Evolutionary conservation across 2,797 vertebrate species (phyloP).

Genomic region (Allobates femoralis): DNA sequence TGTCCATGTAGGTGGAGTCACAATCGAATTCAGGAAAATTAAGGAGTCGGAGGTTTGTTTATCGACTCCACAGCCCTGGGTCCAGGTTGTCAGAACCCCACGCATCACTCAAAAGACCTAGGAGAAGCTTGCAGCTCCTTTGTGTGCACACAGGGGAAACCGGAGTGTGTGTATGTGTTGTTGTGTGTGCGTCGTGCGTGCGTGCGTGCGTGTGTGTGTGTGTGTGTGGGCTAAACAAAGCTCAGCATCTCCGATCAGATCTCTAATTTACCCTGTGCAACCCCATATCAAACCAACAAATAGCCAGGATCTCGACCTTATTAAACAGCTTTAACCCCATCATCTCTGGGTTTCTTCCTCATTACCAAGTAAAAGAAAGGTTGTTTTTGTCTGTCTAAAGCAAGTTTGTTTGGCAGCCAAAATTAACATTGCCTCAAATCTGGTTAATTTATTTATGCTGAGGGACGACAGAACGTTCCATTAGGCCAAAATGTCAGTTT

Average conservation of each 20-base stretch:
- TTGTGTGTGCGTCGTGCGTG: too few relatives aligned
- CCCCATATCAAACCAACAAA: not conserved
- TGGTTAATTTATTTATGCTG: slow-evolving; percentile 36
- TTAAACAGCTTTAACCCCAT: slow-evolving; percentile 9
- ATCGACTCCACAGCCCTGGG: too few relatives aligned
- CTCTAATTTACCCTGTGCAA: not conserved
- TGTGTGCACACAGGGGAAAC: too few relatives aligned
- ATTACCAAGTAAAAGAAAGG: slow-evolving; percentile 29
- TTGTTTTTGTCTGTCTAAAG: slow-evolving; percentile 44
- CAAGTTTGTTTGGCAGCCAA: slow-evolving; percentile 35
- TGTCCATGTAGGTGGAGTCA: too few relatives aligned
- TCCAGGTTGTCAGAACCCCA: too few relatives aligned
- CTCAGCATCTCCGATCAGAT: not conserved
- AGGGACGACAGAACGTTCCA: slow-evolving; percentile 21
- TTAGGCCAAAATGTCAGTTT: slow-evolving; percentile 3
- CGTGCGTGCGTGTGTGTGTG: too few relatives aligned
- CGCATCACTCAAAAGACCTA: too few relatives aligned
- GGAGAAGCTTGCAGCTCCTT: too few relatives aligned
- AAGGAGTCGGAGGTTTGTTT: too few relatives aligned
- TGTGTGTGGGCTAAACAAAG: too few relatives aligned
- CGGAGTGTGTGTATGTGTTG: too few relatives aligned
- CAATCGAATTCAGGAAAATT: too few relatives aligned
- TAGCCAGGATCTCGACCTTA: not conserved
- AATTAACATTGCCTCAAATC: slow-evolving; percentile 26
- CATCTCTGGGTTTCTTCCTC: not conserved